Percentiles rank a stretch among this genome's conserved stretches.
phyloP scores from a whole-genome alignment of 2,888 invertebrate species.

The Bursaphelenchus okinawaensis region DNA sequence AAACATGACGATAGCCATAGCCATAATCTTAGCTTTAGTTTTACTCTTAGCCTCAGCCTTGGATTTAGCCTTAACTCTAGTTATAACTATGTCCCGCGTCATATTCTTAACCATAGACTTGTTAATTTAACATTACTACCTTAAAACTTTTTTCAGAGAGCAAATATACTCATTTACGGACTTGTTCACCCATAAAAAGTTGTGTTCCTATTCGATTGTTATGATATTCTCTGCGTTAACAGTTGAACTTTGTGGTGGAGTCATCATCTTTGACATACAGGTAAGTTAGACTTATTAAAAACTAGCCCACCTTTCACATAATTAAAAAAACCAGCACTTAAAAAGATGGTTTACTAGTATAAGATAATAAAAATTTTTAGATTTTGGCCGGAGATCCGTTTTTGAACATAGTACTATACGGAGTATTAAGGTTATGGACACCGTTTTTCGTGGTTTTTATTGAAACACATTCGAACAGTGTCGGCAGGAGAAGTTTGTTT shows the following conservation, averaged over 20 bases:
- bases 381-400: constrained; percentile 36
- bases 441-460: constrained; percentile 34
- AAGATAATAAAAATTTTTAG: too few species aligned
- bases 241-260: constrained; percentile 30
- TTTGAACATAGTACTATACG: constrained; percentile 36
- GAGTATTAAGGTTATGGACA: constrained; percentile 33
- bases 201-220: constrained; percentile 34
- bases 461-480: constrained; percentile 23
- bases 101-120: too few species aligned
- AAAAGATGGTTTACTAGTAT: too few species aligned
- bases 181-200: constrained; percentile 26
- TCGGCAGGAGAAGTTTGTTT: constrained; percentile 35
- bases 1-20: too few species aligned
- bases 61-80: too few species aligned
- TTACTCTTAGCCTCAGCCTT: too few species aligned
- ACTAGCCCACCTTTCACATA: background rate
- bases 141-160: constrained; percentile 19
- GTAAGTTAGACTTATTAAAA: constrained; percentile 11
- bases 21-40: too few species aligned
- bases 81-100: too few species aligned
- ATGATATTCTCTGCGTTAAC: constrained; percentile 34
- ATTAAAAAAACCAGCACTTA: too few species aligned
- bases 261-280: constrained; percentile 38
- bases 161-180: constrained; percentile 30
- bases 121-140: too few species aligned